A percentile compares a stretch with the other conserved stretches of the same genome.
Evolutionary conservation across 2,113 vertebrate genomes (phyloP).

Genomic region (Oostethus manadensis): DNA sequence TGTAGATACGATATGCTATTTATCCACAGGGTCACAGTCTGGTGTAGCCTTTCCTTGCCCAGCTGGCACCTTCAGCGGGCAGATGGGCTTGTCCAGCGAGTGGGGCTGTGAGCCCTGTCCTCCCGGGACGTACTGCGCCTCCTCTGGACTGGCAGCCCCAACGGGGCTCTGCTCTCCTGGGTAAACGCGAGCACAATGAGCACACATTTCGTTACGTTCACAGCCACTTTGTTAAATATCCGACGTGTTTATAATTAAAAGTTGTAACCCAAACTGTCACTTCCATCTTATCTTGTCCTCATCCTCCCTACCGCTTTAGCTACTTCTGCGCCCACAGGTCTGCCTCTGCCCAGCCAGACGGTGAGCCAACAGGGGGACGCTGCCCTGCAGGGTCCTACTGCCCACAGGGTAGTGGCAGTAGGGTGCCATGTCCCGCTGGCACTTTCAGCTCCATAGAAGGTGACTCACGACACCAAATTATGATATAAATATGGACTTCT

Average conservation of each 20-base stretch:
- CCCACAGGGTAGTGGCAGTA: conserved; percentile 67
- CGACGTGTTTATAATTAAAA: conserved; percentile 28
- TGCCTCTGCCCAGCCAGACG: conserved; percentile 60
- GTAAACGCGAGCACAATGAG: conserved; percentile 59
- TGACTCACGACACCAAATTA: conserved; percentile 31
- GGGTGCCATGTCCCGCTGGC: conserved; percentile 75
- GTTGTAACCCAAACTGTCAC: conserved; percentile 5
- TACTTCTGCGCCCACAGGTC: conserved; percentile 70
- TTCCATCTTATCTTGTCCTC: conserved; percentile 11
- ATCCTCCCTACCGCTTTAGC: conserved; percentile 42
- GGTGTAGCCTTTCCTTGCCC: conserved; percentile 72
- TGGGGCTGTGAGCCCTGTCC: conserved; percentile 77
- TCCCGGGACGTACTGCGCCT: conserved; percentile 79
- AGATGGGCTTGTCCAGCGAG: conserved; percentile 59
- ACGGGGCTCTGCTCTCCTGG: conserved; percentile 71
- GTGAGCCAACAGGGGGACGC: conserved; percentile 61
- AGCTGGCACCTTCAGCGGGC: conserved; percentile 67
- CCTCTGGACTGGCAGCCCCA: conserved; percentile 66
- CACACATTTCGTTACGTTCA: conserved; percentile 13
- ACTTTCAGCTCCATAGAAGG: conserved; percentile 72
- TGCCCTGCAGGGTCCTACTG: conserved; percentile 81
- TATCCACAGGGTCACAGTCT: conserved; percentile 63
- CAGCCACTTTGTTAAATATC: not conserved
- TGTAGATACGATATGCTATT: conserved; percentile 46
- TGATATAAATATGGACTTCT: conserved; percentile 7